Evolutionary conservation across 2,888 invertebrate species (phyloP).

Genomic region (Rugalucina vietnamica): DNA sequence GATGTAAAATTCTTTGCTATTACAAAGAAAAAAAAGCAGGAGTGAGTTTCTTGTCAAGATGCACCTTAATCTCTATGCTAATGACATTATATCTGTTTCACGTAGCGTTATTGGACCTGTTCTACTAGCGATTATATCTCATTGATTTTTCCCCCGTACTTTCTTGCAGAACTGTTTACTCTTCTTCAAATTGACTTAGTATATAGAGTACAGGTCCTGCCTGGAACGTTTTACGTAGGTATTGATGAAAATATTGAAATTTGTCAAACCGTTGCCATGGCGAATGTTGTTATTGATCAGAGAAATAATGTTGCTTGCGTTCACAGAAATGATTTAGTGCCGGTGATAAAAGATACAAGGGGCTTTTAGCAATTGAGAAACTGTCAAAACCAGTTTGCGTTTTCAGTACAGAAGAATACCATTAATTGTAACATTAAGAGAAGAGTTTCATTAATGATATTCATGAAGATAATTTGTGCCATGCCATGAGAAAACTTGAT

Average conservation of each 20-base stretch:
- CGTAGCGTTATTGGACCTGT: background rate
- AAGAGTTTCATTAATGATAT: background rate
- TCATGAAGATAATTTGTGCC: background rate
- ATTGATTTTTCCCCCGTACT: background rate
- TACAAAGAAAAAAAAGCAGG: no score
- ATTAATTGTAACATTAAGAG: background rate
- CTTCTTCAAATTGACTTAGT: conserved; percentile 17
- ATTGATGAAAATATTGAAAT: conserved; percentile 60
- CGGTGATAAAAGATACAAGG: conserved; percentile 2
- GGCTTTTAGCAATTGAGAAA: conserved; percentile 12
- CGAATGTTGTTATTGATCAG: conserved; percentile 54
- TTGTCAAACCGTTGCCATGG: conserved; percentile 66
- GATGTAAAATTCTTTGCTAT: no score
- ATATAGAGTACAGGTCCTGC: conserved; percentile 6
- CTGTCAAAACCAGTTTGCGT: background rate
- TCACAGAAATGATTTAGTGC: conserved; percentile 56
- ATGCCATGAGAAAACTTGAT: no score
- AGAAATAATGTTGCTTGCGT: conserved; percentile 48
- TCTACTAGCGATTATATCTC: background rate
- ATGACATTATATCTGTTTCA: background rate
- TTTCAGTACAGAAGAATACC: background rate
- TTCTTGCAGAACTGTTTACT: background rate
- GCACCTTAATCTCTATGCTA: background rate
- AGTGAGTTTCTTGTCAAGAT: no score
- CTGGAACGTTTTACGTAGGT: conserved; percentile 8